Percentiles rank a stretch among this genome's conserved stretches.
phyloP scores from a whole-genome alignment of 1,140 invertebrate genomes.

The Cydia amplana region DNA sequence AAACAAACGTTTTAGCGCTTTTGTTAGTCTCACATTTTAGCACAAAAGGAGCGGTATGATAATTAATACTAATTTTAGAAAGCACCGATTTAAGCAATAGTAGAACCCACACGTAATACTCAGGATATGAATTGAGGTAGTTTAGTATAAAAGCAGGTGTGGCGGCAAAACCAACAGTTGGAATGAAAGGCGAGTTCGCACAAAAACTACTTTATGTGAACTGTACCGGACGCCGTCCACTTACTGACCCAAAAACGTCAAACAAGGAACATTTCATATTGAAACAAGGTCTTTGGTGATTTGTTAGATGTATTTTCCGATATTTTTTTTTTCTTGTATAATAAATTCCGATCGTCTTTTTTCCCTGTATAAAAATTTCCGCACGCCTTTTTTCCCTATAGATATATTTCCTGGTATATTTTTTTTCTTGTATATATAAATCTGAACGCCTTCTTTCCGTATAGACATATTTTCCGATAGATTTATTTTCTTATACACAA shows the following conservation, averaged over 20 bases:
- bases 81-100: conserved; percentile 9
- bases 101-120: too few relatives aligned
- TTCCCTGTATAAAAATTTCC: too few relatives aligned
- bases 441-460: too few relatives aligned
- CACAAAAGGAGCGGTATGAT: not conserved
- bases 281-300: conserved; percentile 9
- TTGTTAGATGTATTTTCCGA: too few relatives aligned
- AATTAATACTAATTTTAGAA: conserved; percentile 30
- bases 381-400: too few relatives aligned
- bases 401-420: too few relatives aligned
- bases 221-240: conserved; percentile 21
- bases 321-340: too few relatives aligned
- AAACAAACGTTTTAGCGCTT: conserved; percentile 11
- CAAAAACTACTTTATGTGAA: conserved; percentile 13
- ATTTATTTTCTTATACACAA: too few relatives aligned
- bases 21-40: not conserved
- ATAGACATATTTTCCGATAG: too few relatives aligned
- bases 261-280: too few relatives aligned
- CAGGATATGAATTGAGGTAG: not conserved
- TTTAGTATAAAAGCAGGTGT: conserved; percentile 34
- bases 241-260: conserved; percentile 32
- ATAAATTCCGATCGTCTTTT: too few relatives aligned
- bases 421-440: too few relatives aligned
- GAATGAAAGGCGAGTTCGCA: conserved; percentile 40
- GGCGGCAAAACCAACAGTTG: conserved; percentile 32